A percentile compares a stretch with the other conserved stretches of the same genome.
phyloP scores from a whole-genome alignment of 2,113 vertebrate genomes.

The Coptodon rendalli region DNA sequence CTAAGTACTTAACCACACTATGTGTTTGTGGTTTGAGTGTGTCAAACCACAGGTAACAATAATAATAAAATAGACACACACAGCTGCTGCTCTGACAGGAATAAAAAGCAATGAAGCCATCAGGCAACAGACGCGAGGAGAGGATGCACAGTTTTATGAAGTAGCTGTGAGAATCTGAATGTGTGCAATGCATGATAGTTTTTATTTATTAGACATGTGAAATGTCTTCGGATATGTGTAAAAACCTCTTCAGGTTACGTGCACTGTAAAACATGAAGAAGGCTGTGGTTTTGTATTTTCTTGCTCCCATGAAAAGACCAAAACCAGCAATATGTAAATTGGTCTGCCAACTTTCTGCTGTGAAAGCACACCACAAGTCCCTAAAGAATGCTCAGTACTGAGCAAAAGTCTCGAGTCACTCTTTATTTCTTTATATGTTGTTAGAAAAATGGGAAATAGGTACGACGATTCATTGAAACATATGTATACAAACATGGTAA shows the following conservation, averaged over 20 bases:
- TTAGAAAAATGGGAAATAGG: neutral
- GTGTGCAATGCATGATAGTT: neutral
- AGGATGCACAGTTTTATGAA: neutral
- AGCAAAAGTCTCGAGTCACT: neutral
- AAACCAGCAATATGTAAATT: neutral
- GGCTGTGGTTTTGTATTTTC: neutral
- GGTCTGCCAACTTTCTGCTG: neutral
- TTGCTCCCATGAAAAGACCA: neutral
- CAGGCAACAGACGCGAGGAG: neutral
- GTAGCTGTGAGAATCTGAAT: neutral
- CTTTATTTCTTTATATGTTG: neutral
- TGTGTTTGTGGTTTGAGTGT: neutral
- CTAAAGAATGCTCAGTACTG: neutral
- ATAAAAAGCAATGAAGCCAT: neutral
- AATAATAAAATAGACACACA: neutral
- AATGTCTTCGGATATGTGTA: neutral
- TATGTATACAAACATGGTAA: neutral
- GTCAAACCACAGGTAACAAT: neutral
- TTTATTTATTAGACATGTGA: constrained; percentile 13
- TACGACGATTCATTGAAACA: neutral
- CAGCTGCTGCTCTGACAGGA: neutral
- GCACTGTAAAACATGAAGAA: neutral
- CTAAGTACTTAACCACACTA: constrained; percentile 9
- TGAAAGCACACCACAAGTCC: neutral
- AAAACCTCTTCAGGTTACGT: neutral